Percentiles rank a stretch among this genome's conserved stretches.
Evolutionary conservation across 2,888 invertebrate species (phyloP).

Genomic region (Tineola bisselliella): DNA sequence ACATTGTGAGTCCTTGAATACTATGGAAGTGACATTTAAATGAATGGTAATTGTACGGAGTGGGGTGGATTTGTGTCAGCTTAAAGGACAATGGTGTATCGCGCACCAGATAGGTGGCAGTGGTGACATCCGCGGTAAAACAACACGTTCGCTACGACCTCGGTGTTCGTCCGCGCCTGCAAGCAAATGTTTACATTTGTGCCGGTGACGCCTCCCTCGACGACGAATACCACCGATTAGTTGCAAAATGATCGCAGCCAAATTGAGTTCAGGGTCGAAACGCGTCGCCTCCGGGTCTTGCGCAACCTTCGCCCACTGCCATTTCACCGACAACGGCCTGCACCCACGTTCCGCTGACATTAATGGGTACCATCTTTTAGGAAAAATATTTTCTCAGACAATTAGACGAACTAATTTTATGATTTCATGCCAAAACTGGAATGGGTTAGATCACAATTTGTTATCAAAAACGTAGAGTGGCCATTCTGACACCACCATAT

Average conservation of each 20-base stretch:
- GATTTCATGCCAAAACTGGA: neutral
- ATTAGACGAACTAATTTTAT: neutral
- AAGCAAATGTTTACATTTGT: constrained; percentile 65
- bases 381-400: neutral
- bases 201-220: constrained; percentile 40
- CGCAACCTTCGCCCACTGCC: constrained; percentile 27
- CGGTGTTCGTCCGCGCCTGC: constrained; percentile 53
- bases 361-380: neutral
- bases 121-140: neutral
- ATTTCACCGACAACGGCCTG: constrained; percentile 8
- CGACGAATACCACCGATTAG: constrained; percentile 48
- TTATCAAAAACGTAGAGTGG: too few relatives aligned
- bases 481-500: too few relatives aligned
- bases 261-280: constrained; percentile 64
- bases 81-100: neutral
- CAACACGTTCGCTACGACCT: constrained; percentile 54
- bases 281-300: constrained; percentile 61
- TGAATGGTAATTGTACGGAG: neutral
- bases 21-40: neutral
- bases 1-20: constrained; percentile 9
- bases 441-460: neutral
- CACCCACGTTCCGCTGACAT: neutral
- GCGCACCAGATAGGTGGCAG: neutral
- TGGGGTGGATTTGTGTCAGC: constrained; percentile 6
- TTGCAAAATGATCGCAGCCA: constrained; percentile 62